phyloP scores from a whole-genome alignment of 2,888 invertebrate species.

The Drosophila lacicola region DNA sequence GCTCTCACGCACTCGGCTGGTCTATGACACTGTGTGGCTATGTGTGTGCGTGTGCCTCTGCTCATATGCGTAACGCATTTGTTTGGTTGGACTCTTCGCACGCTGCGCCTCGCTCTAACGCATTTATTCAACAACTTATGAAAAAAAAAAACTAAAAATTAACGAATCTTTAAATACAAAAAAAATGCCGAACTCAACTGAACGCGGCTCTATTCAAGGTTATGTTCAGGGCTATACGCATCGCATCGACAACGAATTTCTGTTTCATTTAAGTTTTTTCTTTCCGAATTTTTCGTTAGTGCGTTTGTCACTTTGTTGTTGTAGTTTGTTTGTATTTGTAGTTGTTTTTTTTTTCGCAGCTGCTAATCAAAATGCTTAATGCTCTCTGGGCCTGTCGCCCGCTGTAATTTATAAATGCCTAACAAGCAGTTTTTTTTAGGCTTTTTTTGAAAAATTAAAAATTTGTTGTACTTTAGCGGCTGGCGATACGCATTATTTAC shows the following conservation, averaged over 20 bases:
- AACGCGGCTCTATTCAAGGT: constrained; percentile 80
- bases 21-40: constrained; percentile 3
- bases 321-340: constrained; percentile 23
- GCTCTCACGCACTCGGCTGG: background rate
- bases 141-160: constrained; percentile 59
- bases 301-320: constrained; percentile 58
- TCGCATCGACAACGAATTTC: constrained; percentile 69
- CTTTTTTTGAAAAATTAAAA: background rate
- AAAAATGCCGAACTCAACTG: constrained; percentile 46
- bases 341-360: constrained; percentile 65
- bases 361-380: constrained; percentile 77
- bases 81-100: constrained; percentile 33
- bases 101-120: constrained; percentile 65
- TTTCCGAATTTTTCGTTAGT: constrained; percentile 52
- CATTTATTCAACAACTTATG: constrained; percentile 63
- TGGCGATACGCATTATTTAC: constrained; percentile 80
- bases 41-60: constrained; percentile 15
- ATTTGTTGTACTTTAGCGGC: constrained; percentile 29
- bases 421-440: constrained; percentile 46
- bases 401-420: constrained; percentile 74
- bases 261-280: constrained; percentile 39
- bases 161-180: constrained; percentile 77
- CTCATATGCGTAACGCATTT: constrained; percentile 76
- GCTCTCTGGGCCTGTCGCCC: constrained; percentile 60
- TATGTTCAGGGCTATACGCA: constrained; percentile 83